Evolutionary conservation across 2,113 vertebrate species (phyloP).

Genomic region (Clarias macrocephalus): DNA sequence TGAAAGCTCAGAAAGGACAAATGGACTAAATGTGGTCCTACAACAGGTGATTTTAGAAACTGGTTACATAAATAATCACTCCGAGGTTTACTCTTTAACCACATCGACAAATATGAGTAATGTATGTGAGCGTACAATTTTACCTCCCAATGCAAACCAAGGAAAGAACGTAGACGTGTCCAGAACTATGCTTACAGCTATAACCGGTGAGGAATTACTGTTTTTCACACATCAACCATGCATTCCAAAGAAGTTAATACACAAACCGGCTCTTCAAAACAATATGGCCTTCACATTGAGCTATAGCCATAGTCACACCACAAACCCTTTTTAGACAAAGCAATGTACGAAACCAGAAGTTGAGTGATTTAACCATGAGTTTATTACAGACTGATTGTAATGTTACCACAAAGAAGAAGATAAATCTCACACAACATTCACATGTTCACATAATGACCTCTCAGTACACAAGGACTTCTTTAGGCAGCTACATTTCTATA

Average conservation of each 20-base stretch:
- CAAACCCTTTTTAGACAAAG: constrained; percentile 11
- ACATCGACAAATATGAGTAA: neutral
- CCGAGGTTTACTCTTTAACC: neutral
- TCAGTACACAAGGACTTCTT: neutral
- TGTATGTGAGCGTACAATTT: neutral
- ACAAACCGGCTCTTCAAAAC: neutral
- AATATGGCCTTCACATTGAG: neutral
- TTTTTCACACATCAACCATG: neutral
- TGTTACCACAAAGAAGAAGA: neutral
- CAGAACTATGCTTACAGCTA: neutral
- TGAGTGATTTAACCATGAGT: neutral
- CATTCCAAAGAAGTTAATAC: neutral
- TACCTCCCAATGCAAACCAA: neutral
- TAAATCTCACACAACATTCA: neutral
- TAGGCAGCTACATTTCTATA: neutral
- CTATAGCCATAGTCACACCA: neutral
- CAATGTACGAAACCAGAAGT: neutral
- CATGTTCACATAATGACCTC: neutral
- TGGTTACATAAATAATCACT: neutral
- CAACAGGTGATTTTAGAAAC: constrained; percentile 4
- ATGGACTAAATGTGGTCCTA: neutral
- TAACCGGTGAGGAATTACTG: neutral
- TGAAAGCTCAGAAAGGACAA: neutral
- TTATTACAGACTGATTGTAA: neutral
- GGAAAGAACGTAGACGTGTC: neutral